phyloP scores from a whole-genome alignment of 2,888 invertebrate species.

The Lamproptera curius region DNA sequence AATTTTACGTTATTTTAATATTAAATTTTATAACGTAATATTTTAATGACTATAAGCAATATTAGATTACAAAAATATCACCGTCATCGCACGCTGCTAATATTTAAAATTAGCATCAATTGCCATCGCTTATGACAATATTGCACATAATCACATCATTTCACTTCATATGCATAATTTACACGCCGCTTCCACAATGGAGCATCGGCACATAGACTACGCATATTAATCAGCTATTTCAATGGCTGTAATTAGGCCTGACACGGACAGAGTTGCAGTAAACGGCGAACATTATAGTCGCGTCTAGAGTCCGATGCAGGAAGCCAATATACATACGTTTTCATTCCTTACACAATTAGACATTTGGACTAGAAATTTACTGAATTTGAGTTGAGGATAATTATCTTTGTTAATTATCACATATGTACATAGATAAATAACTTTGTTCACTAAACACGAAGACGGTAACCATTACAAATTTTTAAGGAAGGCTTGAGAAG shows the following conservation, averaged over 20 bases:
- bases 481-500: too few species aligned
- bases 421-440: too few species aligned
- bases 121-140: conserved; percentile 39
- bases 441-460: too few species aligned
- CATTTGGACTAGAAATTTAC: too few species aligned
- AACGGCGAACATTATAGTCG: conserved; percentile 39
- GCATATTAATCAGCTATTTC: conserved; percentile 74
- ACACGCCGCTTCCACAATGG: conserved; percentile 52
- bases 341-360: too few species aligned
- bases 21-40: too few species aligned
- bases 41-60: too few species aligned
- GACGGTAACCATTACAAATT: too few species aligned
- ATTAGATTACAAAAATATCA: too few species aligned
- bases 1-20: too few species aligned
- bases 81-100: conserved; percentile 7
- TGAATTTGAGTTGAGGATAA: too few species aligned
- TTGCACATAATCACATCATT: conserved; percentile 55
- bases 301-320: not conserved
- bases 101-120: conserved; percentile 30
- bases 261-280: conserved; percentile 70
- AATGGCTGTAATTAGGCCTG: conserved; percentile 72
- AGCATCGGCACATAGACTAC: conserved; percentile 60
- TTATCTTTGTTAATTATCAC: too few species aligned
- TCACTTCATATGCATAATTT: conserved; percentile 56
- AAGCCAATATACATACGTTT: conserved; percentile 2